Base-by-base conservation (phyloP, 1,140 invertebrate species). In the Orius insidiosus region DNA sequence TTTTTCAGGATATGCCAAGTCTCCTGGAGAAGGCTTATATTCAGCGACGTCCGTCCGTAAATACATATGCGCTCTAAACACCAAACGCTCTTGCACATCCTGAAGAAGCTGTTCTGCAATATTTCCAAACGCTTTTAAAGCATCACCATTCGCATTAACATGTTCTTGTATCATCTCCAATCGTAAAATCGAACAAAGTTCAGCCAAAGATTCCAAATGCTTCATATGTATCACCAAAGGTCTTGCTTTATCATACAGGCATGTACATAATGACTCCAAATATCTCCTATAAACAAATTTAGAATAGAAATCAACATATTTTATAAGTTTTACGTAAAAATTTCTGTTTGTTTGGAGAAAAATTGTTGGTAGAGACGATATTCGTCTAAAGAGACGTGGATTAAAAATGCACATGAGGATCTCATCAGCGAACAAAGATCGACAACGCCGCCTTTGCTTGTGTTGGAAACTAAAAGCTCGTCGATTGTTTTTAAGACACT, bases 1-100 rank as follows among this genome's bases (percentile, higher is more conserved):
- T 63, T 97, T 95, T 56, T 96, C 85, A 0, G 95, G 95, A 68
- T 98, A 98, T 0, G 90, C 90, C 36, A 99, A 67, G 67, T 99
- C 95, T 0, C 94, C 94, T 10, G 83, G 74, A 10, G 88, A 89
- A 7, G 94, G 86, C 51, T 80, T 76, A 60, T 88, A 92, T 48
- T 78, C 75, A 16, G 85, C 63, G 53, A 98, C 89, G 64, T 98
- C 94, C 2, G 82, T 78, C 46, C 85, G 76, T 37, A 98, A 74
- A 62, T 95, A 98, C 44, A 97, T 76, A 67, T 96, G 85, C 2
- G 90, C 86, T 39, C 94, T 70, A 60, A 96, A 98, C 6, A 98
- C 93, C 7, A 99, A 71, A 52, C 95, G 66, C 60, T 98, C 95
- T 60, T 97, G 92, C 7, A 90, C 85, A 69, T 99, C 96, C 61